Base-by-base conservation (phyloP, 2,888 invertebrate species). In the Monoplex corrugatus region DNA sequence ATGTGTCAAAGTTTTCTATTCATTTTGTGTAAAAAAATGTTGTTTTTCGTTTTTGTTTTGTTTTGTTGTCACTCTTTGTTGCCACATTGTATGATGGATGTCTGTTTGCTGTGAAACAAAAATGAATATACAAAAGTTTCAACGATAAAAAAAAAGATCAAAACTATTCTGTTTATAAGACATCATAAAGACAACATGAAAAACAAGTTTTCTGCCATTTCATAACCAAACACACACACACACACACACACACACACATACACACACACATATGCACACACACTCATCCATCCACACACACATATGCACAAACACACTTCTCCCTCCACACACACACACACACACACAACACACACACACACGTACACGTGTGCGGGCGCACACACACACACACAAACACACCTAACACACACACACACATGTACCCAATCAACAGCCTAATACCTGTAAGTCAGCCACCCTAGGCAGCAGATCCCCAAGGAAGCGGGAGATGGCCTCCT, bases 371-470 rank as follows among this genome's bases (percentile, higher is more conserved):
- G 28, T 28, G 50, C 50, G 10, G n/a, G n/a, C 19, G 10, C 10
- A 8, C 50, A 50, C 8, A 50, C 8, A 50, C 8, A 19, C 50
- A 50, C 50, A 8, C 50, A 50, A 8, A 50, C 50, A 50, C 50
- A 50, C 50, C 50, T 50, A 50, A 8, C 35, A 8, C 80, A 80
- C 43, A 35, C 80, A 80, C 43, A 35, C 80, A 80, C 43, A 35
- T 38, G 5, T 80, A 35, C 80, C 16, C 23, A 10, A 19, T 28
- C 83, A 45, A 10, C 35, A 35, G 13, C 28, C 57, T 57, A 57
- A 5, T 45, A 95, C 95, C 96, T 97, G 97, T 93, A 96, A 93
- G 89, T 96, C 96, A 13, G 92, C 92, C 0, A 97, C 93, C 57
- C 93, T 91, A 5, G 96, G 96, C 2, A 97, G 91, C 0, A 97